phyloP scores from a whole-genome alignment of 1,140 invertebrate species.

The Cotesia vestalis region DNA sequence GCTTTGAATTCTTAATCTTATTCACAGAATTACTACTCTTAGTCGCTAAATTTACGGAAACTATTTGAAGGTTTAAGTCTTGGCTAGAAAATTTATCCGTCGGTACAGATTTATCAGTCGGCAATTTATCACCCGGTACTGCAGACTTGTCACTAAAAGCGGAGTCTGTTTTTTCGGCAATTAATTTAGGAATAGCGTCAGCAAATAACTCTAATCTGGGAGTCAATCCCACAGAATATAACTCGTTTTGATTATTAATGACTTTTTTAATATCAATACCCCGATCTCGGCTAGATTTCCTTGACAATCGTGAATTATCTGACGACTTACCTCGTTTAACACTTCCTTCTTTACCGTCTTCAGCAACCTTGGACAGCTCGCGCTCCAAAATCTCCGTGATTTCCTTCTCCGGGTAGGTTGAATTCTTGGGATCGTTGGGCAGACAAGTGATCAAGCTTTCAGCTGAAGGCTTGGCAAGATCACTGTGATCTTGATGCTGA shows the following conservation, averaged over 20 bases:
- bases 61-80: too few species aligned
- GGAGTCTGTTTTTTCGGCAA: conserved; percentile 57
- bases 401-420: conserved; percentile 57
- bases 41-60: too few species aligned
- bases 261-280: conserved; percentile 41
- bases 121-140: background rate
- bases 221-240: conserved; percentile 58
- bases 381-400: conserved; percentile 53
- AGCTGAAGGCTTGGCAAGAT: conserved; percentile 22
- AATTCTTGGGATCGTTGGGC: conserved; percentile 38
- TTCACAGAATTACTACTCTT: too few species aligned
- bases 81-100: background rate
- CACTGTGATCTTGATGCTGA: conserved; percentile 51
- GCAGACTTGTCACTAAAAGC: conserved; percentile 31
- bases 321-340: conserved; percentile 25
- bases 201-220: conserved; percentile 61
- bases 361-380: conserved; percentile 45
- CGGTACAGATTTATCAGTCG: conserved; percentile 1
- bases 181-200: conserved; percentile 60
- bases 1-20: conserved; percentile 19
- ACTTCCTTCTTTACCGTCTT: conserved; percentile 27
- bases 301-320: background rate
- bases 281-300: background rate
- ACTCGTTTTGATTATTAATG: conserved; percentile 51
- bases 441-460: background rate